phyloP scores from a whole-genome alignment of 2,888 invertebrate genomes.

The Folsomia manolachei region DNA sequence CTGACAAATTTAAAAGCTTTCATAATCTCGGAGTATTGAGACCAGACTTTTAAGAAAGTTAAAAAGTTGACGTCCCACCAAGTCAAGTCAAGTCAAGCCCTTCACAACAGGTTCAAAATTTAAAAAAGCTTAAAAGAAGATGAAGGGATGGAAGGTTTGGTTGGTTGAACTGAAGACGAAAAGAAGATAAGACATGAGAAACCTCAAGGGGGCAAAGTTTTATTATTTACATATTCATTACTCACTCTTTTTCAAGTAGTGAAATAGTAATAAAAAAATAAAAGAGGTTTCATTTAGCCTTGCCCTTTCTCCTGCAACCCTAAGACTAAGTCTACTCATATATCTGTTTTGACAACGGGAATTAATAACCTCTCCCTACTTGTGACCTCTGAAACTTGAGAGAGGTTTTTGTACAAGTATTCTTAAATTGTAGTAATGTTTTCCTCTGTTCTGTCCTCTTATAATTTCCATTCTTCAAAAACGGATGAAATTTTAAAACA shows the following conservation, averaged over 20 bases:
- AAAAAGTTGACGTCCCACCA: neutral
- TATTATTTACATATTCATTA: slow-evolving; percentile 10
- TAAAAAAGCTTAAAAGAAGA: too few relatives aligned
- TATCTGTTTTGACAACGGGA: neutral
- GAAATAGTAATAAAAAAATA: neutral
- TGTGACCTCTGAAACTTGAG: too few relatives aligned
- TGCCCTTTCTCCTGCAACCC: neutral
- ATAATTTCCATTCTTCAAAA: too few relatives aligned
- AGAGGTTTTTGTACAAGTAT: too few relatives aligned
- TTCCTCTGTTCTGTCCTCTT: too few relatives aligned
- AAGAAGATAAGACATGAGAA: slow-evolving; percentile 4
- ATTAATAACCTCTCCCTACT: too few relatives aligned
- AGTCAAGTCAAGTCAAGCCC: neutral
- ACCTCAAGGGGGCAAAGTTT: slow-evolving; percentile 6
- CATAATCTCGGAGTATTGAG: too few relatives aligned
- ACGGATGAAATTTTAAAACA: too few relatives aligned
- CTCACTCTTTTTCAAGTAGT: neutral
- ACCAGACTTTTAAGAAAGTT: neutral
- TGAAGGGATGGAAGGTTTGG: neutral
- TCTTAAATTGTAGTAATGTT: too few relatives aligned
- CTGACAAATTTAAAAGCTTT: neutral
- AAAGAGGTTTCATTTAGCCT: neutral
- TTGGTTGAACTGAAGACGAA: neutral
- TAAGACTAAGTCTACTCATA: too few relatives aligned
- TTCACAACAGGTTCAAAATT: too few relatives aligned